Evolutionary conservation across 2,888 invertebrate genomes (phyloP), one percentile per base, ranked within the genome.

Genomic region (Cylloceria caligata): DNA sequence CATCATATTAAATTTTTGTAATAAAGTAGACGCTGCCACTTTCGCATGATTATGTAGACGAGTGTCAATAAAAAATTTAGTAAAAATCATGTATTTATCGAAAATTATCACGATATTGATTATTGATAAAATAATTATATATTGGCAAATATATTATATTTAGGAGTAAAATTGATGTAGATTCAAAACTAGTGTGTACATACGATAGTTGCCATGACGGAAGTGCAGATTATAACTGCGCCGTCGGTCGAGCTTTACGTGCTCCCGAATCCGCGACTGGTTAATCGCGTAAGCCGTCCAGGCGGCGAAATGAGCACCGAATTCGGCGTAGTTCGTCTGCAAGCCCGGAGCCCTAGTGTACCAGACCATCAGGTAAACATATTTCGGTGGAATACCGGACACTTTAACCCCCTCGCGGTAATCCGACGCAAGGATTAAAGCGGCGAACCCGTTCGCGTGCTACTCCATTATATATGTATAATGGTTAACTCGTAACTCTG

Each of bases 361-460:
- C 62, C 62, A 45, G 34, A 80, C 82, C 69, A 72, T 73, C 74
- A 68, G 82, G 84, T 82, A 84, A 84, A 82, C 84, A 84, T 82
- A 84, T 84, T 84, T 79, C 80, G 73, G 80, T 71, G 52, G 72
- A 84, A 79, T 84, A 73, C 73, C 49, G 77, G 76, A 84, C 82
- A 84, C 84, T 82, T 84, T 84, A 82, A 82, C 76, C 73, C 80
- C 57, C 80, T 71, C 76, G 49, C 30, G 68, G 62, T 84, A 84
- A 84, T 84, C 84, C 84, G 65, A 69, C 47, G 71, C 72, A 57
- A 82, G 84, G 84, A 84, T 84, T 84, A 84, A 82, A 82, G 80
- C 73, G 71, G 42, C 27, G 60, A 74, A 67, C 78, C 75, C 62
- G 47, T 60, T 78, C 75, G 47, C 64, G 24, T 24, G 11, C 24